Base-by-base conservation (phyloP, 2,888 invertebrate genomes). In the Chydorus sphaericus region DNA sequence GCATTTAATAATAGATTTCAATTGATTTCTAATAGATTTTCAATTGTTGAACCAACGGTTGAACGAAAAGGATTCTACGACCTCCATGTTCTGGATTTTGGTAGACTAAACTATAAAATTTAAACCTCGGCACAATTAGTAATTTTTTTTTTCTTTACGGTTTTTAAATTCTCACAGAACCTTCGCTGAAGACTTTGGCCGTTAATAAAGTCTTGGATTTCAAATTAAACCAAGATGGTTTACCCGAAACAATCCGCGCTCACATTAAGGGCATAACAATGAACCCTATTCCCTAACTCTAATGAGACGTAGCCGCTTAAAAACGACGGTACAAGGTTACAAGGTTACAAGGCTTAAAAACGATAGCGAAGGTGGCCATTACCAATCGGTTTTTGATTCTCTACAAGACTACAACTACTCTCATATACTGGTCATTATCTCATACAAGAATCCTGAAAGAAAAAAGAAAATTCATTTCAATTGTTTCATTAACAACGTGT, bases 51-150 rank as follows among this genome's bases (percentile, higher is more conserved):
- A 37, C n/a, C 57, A 10, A 53, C 54, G 33, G 29, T 16, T n/a
- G 26, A 71, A 57, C 69, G 89, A 26, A 77, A 83, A 62, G 90
- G 90, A 67, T 85, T 87, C 65, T 82, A 83, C 68, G 91, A 91
- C 68, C 77, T 88, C 61, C 81, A 85, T 68, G 77, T 91, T 14
- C 71, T 91, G 59, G 89, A 91, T 69, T 83, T 87, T 61, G 67
- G 75, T 74, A n/a, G n/a, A n/a, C n/a, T n/a, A n/a, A n/a, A n/a
- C n/a, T n/a, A n/a, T n/a, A n/a, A n/a, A n/a, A n/a, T n/a, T n/a
- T n/a, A n/a, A n/a, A n/a, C n/a, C n/a, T n/a, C n/a, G n/a, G n/a
- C 16, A 38, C 20, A 2, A 38, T 18, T 14, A 18, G 20, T 38
- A 18, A 8, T 18, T 3, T 8, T 8, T 38, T 8, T 7, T 18